These are phyloP conservation scores for Indicator maculatus DNA, from an alignment of 2,113 vertebrate genomes.

Conservation along the genomic window DNA sequence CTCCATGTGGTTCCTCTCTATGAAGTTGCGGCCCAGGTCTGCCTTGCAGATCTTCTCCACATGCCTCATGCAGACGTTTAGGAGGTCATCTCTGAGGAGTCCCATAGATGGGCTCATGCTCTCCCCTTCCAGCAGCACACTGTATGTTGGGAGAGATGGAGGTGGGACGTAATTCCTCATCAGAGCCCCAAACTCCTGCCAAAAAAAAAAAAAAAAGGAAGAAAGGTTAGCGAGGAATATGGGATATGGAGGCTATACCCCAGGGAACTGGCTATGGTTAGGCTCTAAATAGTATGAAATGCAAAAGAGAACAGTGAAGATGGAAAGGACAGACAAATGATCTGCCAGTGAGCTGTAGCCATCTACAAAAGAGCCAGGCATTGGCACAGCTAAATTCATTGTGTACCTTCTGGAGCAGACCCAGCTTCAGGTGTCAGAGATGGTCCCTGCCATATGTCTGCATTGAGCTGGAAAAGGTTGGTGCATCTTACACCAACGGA, in stretches of 20 bases:
- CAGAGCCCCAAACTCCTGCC: slow-evolving; percentile 79
- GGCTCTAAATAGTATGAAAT: background rate
- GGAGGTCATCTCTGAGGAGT: slow-evolving; percentile 78
- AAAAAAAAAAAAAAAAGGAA: background rate
- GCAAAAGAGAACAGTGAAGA: background rate
- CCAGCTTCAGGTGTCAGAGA: background rate
- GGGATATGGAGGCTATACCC: background rate
- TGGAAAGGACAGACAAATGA: background rate
- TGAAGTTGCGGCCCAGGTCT: slow-evolving; percentile 77
- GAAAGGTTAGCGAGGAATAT: background rate
- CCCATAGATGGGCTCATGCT: slow-evolving; percentile 79
- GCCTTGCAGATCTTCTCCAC: slow-evolving; percentile 84
- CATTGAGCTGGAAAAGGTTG: background rate
- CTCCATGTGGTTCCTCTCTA: slow-evolving; percentile 81
- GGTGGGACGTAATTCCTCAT: slow-evolving; percentile 80
- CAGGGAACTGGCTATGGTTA: background rate
- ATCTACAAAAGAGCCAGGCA: background rate
- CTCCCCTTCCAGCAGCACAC: slow-evolving; percentile 80
- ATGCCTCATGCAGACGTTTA: slow-evolving; percentile 79
- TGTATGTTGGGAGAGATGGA: slow-evolving; percentile 79
- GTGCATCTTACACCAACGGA: fast-evolving
- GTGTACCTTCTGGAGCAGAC: background rate
- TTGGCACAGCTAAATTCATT: background rate
- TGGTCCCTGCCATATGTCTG: background rate
- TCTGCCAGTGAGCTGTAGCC: background rate